Conservation (phyloP, 2,797 vertebrate species). For the Saxicola maurus region DNA sequence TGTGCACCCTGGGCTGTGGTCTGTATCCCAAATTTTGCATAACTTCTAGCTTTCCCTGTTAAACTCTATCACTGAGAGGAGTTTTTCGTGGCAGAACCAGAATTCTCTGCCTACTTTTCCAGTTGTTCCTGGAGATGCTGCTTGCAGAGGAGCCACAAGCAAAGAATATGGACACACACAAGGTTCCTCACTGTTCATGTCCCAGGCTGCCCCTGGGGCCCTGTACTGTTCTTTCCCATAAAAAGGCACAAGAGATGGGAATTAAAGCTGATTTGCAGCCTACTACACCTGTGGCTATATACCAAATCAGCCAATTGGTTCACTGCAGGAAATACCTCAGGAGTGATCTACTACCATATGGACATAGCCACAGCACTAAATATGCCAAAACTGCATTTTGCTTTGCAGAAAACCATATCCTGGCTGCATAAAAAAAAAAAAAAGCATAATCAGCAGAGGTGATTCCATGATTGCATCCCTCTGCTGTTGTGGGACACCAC, state of each 20-base stretch:
- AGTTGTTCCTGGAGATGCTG: not conserved
- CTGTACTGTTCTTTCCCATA: not conserved
- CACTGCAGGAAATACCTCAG: not conserved
- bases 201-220: accelerated
- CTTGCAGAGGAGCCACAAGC: not conserved
- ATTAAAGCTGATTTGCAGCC: not conserved
- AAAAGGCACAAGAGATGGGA: not conserved
- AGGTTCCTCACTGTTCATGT: not conserved
- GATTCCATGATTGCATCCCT: not conserved
- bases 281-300: not conserved
- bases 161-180: not conserved
- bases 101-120: not conserved
- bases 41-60: not conserved
- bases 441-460: not conserved
- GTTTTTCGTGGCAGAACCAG: not conserved
- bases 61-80: not conserved
- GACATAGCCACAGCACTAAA: not conserved
- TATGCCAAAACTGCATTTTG: not conserved
- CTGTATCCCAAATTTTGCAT: not conserved
- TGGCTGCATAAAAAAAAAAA: not conserved
- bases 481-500: not conserved
- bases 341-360: not conserved
- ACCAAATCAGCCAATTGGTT: not conserved
- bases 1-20: not conserved
- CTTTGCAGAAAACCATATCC: not conserved